Evolutionary conservation across 2,113 vertebrate species (phyloP).

Genomic region (Balaenoptera acutorostrata): DNA sequence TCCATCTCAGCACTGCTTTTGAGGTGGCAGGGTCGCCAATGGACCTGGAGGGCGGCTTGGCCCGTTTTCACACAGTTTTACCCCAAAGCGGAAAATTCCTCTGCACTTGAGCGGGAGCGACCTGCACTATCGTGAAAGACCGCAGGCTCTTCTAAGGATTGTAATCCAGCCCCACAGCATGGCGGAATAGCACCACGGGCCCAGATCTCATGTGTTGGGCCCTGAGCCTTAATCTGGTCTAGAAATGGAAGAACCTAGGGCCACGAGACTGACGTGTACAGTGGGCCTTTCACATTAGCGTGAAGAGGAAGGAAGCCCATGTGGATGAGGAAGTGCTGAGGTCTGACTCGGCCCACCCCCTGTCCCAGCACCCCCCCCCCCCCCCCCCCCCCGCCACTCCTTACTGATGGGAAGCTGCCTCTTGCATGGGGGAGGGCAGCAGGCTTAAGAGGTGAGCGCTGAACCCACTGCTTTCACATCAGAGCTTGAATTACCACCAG

Average conservation of each 20-base stretch:
- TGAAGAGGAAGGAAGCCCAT: not conserved
- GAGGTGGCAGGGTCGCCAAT: not conserved
- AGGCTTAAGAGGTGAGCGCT: not conserved
- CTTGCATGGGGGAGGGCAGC: rapidly evolving
- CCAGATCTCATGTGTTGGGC: not conserved
- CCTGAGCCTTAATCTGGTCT: not conserved
- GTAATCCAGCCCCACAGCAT: too few species aligned
- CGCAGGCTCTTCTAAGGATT: not conserved
- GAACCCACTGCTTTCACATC: not conserved
- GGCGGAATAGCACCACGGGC: not conserved
- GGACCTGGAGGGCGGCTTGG: not conserved
- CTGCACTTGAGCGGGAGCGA: not conserved
- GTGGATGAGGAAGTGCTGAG: not conserved
- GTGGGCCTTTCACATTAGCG: not conserved
- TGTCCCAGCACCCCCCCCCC: too few species aligned
- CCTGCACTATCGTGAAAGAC: not conserved
- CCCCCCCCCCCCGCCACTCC: too few species aligned
- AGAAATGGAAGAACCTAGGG: not conserved
- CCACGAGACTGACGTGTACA: not conserved
- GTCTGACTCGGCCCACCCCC: not conserved
- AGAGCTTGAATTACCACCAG: not conserved
- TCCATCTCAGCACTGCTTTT: not conserved
- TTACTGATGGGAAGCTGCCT: not conserved
- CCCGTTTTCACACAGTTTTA: not conserved
- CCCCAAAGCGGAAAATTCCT: not conserved